Conservation (phyloP, 2,797 vertebrate genomes). For the Ctenochaetus hawaiiensis region DNA sequence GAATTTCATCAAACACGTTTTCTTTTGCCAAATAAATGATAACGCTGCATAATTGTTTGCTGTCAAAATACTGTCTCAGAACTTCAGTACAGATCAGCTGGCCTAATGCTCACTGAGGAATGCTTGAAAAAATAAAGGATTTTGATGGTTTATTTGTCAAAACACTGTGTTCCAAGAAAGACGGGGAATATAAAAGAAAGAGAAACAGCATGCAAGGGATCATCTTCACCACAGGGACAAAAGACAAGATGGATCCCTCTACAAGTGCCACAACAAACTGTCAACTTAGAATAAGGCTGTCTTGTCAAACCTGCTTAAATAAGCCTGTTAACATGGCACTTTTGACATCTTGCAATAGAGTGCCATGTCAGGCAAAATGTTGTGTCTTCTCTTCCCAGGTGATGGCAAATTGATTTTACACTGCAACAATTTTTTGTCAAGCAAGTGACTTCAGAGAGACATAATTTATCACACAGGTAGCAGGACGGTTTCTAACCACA, state of each 20-base stretch:
- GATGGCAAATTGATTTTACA: constrained; percentile 69
- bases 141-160: constrained; percentile 72
- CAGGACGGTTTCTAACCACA: constrained; percentile 17
- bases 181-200: constrained; percentile 44
- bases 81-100: constrained; percentile 58
- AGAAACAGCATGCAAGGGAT: constrained; percentile 62
- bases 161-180: constrained; percentile 62
- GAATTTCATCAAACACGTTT: constrained; percentile 25
- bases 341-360: constrained; percentile 66
- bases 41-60: constrained; percentile 64
- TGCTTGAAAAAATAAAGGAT: constrained; percentile 48
- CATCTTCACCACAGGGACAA: constrained; percentile 72
- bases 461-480: constrained; percentile 36
- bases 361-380: constrained; percentile 61
- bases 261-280: constrained; percentile 77
- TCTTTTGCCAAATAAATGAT: constrained; percentile 49
- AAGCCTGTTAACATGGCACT: constrained; percentile 75
- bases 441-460: constrained; percentile 38
- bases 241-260: constrained; percentile 74
- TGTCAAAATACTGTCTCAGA: constrained; percentile 65
- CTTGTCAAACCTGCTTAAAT: constrained; percentile 72
- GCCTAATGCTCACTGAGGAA: constrained; percentile 56
- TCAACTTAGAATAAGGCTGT: constrained; percentile 77
- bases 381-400: constrained; percentile 61
- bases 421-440: constrained; percentile 39